Conservation (phyloP, 2,113 vertebrate genomes). For the Notechis scutatus region DNA sequence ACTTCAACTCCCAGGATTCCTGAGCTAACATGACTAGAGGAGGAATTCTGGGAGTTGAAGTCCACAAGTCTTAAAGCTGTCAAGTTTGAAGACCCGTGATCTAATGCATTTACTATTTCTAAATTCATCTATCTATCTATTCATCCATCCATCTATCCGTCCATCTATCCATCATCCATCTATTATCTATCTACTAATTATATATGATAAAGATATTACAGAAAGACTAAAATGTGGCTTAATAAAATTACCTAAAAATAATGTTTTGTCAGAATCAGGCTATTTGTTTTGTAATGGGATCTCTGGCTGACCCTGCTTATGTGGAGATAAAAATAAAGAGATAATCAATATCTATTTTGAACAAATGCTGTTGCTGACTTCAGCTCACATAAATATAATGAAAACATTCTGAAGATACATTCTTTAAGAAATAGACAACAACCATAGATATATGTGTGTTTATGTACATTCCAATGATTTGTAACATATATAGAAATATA, state of each 20-base stretch:
- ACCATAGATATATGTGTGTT: neutral
- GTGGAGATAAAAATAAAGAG: constrained; percentile 15
- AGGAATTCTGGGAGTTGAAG: no score
- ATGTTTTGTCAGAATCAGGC: neutral
- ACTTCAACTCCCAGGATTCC: no score
- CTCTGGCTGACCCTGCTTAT: neutral
- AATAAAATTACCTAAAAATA: constrained; percentile 25
- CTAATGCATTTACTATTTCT: neutral
- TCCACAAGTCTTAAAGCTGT: no score
- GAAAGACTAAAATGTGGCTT: constrained; percentile 37
- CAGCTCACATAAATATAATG: neutral
- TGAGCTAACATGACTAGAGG: no score
- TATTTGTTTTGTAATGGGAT: constrained; percentile 5
- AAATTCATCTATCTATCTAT: neutral
- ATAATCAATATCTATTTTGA: constrained; percentile 14
- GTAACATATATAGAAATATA: neutral
- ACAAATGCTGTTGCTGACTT: neutral
- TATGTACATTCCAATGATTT: neutral
- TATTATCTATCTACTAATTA: neutral
- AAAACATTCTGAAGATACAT: neutral
- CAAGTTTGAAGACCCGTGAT: neutral
- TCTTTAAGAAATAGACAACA: neutral
- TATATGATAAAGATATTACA: constrained; percentile 1
- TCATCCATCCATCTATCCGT: neutral
- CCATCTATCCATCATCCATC: neutral